These are phyloP conservation scores for Falco cherrug DNA, from an alignment of 2,797 vertebrate genomes.

Conservation along the genomic window DNA sequence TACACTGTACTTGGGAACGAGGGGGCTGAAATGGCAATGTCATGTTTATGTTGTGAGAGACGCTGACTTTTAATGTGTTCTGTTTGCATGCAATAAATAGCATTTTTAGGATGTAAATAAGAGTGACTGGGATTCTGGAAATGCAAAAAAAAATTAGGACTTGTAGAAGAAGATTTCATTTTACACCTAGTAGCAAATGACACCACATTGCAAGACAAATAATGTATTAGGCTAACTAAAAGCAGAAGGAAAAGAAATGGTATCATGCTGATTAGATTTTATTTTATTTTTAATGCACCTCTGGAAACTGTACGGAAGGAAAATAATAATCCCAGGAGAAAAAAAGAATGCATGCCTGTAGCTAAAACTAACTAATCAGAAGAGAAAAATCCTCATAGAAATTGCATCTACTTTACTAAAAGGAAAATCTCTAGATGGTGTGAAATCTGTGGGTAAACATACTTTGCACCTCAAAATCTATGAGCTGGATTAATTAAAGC, in stretches of 20 bases:
- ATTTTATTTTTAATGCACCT: background rate
- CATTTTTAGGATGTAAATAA: background rate
- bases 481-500: background rate
- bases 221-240: background rate
- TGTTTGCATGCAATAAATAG: background rate
- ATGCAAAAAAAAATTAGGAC: background rate
- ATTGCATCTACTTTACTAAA: background rate
- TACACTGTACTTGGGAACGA: background rate
- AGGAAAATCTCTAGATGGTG: background rate
- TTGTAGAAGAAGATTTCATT: background rate
- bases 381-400: background rate
- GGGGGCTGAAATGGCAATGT: fast-evolving
- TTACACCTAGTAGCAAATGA: background rate
- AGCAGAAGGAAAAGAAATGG: background rate
- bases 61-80: background rate
- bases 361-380: background rate
- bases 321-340: fast-evolving
- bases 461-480: background rate
- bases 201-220: background rate
- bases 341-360: fast-evolving
- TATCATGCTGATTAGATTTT: fast-evolving
- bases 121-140: background rate
- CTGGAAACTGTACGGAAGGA: background rate
- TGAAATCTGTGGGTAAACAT: background rate
- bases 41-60: background rate